Base-by-base conservation (phyloP, 2,888 invertebrate species). In the Lasioglossum figueresi region DNA sequence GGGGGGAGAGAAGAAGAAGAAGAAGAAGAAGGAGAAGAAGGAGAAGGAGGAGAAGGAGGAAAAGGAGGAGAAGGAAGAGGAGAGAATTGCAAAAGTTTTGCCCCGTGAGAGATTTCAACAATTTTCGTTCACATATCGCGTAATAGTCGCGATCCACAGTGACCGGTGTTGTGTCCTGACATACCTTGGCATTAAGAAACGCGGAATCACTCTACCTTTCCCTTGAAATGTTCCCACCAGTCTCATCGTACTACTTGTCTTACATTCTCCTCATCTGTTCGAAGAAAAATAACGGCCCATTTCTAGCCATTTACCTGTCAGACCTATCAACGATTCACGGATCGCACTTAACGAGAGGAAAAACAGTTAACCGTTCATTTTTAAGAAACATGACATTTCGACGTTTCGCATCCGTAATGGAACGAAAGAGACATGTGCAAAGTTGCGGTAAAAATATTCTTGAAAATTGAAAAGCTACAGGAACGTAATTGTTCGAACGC, bases 181-280 rank as follows among this genome's bases (percentile, higher is more conserved):
- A 79, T 83, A 88, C 87, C 86, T 90, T 89, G 91, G 85, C 91
- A 91, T 90, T 89, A 88, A 88, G 81, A 81, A 68, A 81, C 83
- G 31, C 56, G 63, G 80, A 77, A 83, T 80, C 81, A 85, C 88
- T 83, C 86, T 77, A 89, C 88, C 87, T 91, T 91, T 91, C 90
- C 91, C 89, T 91, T 88, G 89, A 91, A 89, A 90, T 82, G 63
- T 82, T 82, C 84, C 43, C 78, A 82, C 74, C 72, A 85, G 79
- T 86, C 89, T 88, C 83, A 79, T 86, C 80, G 78, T 73, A 79
- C 83, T 59, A 77, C 66, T 63, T 79, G 56, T 66, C 71, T 86
- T 73, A 68, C 86, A 81, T 86, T 83, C 86, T 78, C 86, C 45
- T 43, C 37, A n/a, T 40, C n/a, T 40, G 52, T 19, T 0, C 43